Evolutionary conservation across 2,797 vertebrate species (phyloP).

Genomic region (Mionectes olivaceus): DNA sequence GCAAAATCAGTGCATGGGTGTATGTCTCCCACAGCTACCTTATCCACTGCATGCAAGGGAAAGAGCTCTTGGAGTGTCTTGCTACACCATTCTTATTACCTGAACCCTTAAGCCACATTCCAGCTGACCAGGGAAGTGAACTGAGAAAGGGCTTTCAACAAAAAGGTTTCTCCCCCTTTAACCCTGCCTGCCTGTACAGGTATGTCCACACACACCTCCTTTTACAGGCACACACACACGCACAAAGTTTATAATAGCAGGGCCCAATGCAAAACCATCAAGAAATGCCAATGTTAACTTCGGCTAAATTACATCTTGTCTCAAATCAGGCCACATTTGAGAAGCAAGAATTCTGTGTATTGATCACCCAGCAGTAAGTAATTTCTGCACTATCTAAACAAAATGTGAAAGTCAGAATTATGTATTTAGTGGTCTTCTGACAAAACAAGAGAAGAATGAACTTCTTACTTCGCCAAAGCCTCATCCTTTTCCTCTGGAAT

Average conservation of each 20-base stretch:
- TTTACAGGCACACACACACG: neutral
- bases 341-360: neutral
- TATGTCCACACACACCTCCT: neutral
- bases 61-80: accelerated
- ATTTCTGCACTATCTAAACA: neutral
- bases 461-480: neutral
- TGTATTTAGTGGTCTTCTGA: neutral
- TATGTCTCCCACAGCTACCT: neutral
- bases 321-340: neutral
- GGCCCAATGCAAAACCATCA: neutral
- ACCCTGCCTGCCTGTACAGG: neutral
- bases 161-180: neutral
- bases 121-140: neutral
- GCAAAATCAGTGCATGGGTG: neutral
- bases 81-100: neutral
- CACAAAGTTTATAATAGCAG: neutral
- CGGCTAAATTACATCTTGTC: neutral
- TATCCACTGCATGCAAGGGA: neutral
- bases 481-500: neutral
- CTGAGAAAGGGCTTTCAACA: neutral
- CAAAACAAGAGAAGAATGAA: neutral
- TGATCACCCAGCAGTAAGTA: neutral
- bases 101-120: neutral
- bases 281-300: neutral
- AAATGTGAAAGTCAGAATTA: neutral